Evolutionary conservation across 1,140 invertebrate genomes (phyloP), one percentile per base, ranked within the genome.

Genomic region (Steinernema feltiae): DNA sequence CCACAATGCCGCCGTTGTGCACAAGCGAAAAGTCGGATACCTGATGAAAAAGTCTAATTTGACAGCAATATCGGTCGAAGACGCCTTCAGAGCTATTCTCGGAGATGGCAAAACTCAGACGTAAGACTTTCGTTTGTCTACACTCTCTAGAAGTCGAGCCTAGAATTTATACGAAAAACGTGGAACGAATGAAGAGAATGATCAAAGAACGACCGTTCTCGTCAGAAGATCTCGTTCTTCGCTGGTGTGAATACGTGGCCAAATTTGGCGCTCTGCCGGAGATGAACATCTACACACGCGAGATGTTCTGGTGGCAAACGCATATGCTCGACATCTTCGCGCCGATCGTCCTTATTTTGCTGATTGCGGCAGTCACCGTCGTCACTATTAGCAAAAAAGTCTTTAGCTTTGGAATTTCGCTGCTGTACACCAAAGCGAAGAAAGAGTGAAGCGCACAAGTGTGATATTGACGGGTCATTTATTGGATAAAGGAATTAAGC

Each of bases 1-100:
- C 3, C 86, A 86, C 12, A 90, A 90, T 82, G 85, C 87, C 1
- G 80, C 76, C 21, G 32, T 76, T 32, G 81, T 82, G 0, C 69
- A 75, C n/a, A 76, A 63, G 53, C 53, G 53, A 63, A 63, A 63
- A 21, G 53, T 63, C 24, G 53, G 53, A 63, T 63, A n/a, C 53
- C 24, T 17, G 12, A 63, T 63, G 24, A 63, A 63, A 27, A 63
- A 63, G 53, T 3, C 7, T 17, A 63, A 63, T 21, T 27, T 63
- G 12, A 63, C 53, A 21, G 53, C 53, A 15, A 21, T 3, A 21
- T 15, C 53, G 15, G 24, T 63, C 15, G 53, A 63, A 63, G 53
- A 63, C 24, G 53, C 53, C 53, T 63, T 63, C 24, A 15, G 53
- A 15, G 53, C 53, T 27, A 21, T 63, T 3, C 53, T 63, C 3